phyloP scores from a whole-genome alignment of 2,797 vertebrate species.

The Crocidura indochinensis region DNA sequence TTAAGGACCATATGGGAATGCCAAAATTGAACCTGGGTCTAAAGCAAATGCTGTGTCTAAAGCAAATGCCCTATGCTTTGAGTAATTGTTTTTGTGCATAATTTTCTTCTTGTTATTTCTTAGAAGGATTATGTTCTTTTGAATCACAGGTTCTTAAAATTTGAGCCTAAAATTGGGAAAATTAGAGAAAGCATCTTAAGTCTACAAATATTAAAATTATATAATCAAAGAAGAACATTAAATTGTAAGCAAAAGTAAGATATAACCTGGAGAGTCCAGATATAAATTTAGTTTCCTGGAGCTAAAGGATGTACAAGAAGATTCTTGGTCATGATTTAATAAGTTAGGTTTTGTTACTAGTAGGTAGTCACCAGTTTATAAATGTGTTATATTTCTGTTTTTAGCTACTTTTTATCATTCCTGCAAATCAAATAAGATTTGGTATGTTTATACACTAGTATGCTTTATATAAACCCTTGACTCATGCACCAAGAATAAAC shows the following conservation, averaged over 20 bases:
- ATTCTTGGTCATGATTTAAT: neutral
- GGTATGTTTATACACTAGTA: neutral
- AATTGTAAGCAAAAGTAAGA: neutral
- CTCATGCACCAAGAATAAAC: conserved; percentile 48
- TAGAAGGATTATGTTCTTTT: conserved; percentile 1
- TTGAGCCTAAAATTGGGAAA: conserved; percentile 29
- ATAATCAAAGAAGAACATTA: conserved; percentile 38
- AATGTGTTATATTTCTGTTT: conserved; percentile 17
- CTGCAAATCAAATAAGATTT: conserved; percentile 42
- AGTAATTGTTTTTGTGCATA: neutral
- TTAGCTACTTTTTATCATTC: neutral
- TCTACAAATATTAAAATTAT: conserved; percentile 25
- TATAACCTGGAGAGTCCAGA: neutral
- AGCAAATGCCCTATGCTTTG: no score
- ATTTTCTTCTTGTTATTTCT: conserved; percentile 50
- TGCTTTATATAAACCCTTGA: conserved; percentile 12
- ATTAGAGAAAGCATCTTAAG: neutral
- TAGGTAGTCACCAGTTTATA: neutral
- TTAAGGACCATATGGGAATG: no score
- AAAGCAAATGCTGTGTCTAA: no score
- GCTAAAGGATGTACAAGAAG: neutral
- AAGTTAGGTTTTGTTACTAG: neutral
- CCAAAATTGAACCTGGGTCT: no score
- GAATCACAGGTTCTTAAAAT: conserved; percentile 36
- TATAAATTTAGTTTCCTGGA: neutral